Evolutionary conservation across 92 coral and sea anemone genomes (phyloP).

Genomic region (Umimayanthus chanpuru): DNA sequence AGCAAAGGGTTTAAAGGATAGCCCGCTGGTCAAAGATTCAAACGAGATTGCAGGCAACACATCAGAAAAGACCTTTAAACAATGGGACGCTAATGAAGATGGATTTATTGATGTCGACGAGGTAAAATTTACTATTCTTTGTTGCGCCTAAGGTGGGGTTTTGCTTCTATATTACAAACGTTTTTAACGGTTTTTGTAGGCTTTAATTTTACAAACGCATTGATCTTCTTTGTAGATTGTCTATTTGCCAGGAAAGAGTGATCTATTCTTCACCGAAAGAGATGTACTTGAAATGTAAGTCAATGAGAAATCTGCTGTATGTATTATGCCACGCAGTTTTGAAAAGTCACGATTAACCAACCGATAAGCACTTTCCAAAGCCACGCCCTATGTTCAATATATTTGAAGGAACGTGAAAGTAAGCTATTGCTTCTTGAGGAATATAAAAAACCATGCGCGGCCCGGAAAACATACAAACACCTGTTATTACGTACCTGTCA

Average conservation of each 20-base stretch:
- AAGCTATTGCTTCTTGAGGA: too few species aligned
- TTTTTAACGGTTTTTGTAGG: neutral
- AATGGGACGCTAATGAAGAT: slow-evolving; percentile 87
- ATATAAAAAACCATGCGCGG: too few species aligned
- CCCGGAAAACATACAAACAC: too few species aligned
- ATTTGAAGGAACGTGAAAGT: too few species aligned
- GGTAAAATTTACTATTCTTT: slow-evolving; percentile 49
- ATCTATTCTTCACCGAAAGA: slow-evolving; percentile 69
- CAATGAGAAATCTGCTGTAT: too few species aligned
- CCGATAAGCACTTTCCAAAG: too few species aligned
- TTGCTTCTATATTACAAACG: neutral
- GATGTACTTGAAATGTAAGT: slow-evolving; percentile 81
- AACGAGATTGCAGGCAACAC: slow-evolving; percentile 50
- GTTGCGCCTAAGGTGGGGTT: neutral
- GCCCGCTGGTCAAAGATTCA: slow-evolving; percentile 60
- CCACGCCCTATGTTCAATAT: too few species aligned
- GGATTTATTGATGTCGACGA: slow-evolving; percentile 84
- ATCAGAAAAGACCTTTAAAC: slow-evolving; percentile 64
- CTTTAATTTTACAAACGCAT: neutral
- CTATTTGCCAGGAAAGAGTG: slow-evolving; percentile 78
- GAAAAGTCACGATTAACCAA: too few species aligned
- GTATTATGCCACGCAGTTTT: too few species aligned
- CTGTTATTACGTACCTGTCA: too few species aligned
- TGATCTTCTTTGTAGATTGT: slow-evolving; percentile 55
- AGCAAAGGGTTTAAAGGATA: slow-evolving; percentile 76